Percentiles rank a stretch among this genome's conserved stretches.
Evolutionary conservation across 2,113 vertebrate genomes (phyloP).

Genomic region (Neofelis nebulosa): DNA sequence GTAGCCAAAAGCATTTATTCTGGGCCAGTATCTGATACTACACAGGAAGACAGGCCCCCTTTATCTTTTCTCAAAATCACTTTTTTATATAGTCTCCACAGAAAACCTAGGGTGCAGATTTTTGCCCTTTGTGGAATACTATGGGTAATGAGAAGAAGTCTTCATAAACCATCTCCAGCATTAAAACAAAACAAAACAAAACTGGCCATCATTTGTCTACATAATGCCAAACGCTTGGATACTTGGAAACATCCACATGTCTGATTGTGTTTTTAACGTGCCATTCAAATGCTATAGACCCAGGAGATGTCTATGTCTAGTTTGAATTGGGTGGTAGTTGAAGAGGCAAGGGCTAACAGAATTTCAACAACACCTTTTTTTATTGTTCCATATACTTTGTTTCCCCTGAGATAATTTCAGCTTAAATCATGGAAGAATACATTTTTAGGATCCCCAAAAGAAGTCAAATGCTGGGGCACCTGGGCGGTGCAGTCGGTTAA

Average conservation of each 20-base stretch:
- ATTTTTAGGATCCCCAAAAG: slow-evolving; percentile 15
- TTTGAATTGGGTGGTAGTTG: slow-evolving; percentile 15
- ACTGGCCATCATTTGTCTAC: slow-evolving; percentile 58
- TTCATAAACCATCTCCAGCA: slow-evolving; percentile 51
- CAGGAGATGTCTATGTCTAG: not conserved
- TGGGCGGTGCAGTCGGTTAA: too few species aligned
- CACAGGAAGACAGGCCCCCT: slow-evolving; percentile 65
- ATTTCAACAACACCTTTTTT: slow-evolving; percentile 61
- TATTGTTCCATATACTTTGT: slow-evolving; percentile 41
- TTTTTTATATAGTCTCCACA: slow-evolving; percentile 62
- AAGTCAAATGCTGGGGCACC: slow-evolving; percentile 36
- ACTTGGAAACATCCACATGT: slow-evolving; percentile 63
- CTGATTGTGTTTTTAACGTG: slow-evolving; percentile 42
- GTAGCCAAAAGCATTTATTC: slow-evolving; percentile 72
- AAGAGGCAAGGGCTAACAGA: slow-evolving; percentile 1
- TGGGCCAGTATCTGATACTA: slow-evolving; percentile 69
- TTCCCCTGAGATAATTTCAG: not conserved
- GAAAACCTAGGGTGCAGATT: slow-evolving; percentile 56
- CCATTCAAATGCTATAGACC: slow-evolving; percentile 27
- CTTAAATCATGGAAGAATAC: slow-evolving; percentile 9
- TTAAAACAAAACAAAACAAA: slow-evolving; percentile 38
- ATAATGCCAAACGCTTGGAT: slow-evolving; percentile 70
- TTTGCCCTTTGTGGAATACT: slow-evolving; percentile 59
- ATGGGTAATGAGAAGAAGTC: slow-evolving; percentile 57
- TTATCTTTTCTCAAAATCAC: slow-evolving; percentile 69